Evolutionary conservation across 2,888 invertebrate genomes (phyloP), one percentile per base, ranked within the genome.

Genomic region (Parascotia fuliginaria): DNA sequence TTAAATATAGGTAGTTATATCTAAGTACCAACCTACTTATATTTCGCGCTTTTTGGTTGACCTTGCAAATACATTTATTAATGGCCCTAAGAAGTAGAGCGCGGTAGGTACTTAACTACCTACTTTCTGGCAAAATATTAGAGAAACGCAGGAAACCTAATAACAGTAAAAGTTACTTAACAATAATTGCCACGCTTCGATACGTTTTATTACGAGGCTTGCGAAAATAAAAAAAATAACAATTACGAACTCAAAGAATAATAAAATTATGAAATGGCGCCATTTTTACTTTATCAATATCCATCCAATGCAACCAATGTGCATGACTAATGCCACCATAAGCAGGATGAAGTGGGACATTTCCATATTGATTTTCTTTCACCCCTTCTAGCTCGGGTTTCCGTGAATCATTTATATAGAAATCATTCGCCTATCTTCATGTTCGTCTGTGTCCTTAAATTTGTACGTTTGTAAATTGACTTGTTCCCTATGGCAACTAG

Each of bases 141-240:
- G 34, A 39, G 38, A 47, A 56, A 42, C 34, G 29, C 16, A 38
- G 42, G 39, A 45, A n/a, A n/a, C n/a, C n/a, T 44, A 38, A 29
- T 38, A 2, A 14, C n/a, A 2, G 14, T 31, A 39, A 49, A 36
- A 42, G 46, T 39, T 42, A 16, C 32, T 7, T 49, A 28, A 39
- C 28, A 48, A 48, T 46, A 43, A 42, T 38, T 34, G 49, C 32
- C 27, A 65, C 33, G 65, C 49, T 50, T 38, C 34, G 49, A 47
- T 12, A 42, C 31, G 11, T 48, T 31, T 15, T 15, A 31, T 41
- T 46, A 33, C 38, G 9, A 31, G 41, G 9, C 13, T 53, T 9
- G 7, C 27, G 39, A 24, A 29, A 28, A 36, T 19, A 19, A 19
- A 19, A 19, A 19, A 19, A 19, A 19, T 19, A 19, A 19, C 3